phyloP scores from a whole-genome alignment of 2,113 vertebrate genomes.

The Vombatus ursinus region DNA sequence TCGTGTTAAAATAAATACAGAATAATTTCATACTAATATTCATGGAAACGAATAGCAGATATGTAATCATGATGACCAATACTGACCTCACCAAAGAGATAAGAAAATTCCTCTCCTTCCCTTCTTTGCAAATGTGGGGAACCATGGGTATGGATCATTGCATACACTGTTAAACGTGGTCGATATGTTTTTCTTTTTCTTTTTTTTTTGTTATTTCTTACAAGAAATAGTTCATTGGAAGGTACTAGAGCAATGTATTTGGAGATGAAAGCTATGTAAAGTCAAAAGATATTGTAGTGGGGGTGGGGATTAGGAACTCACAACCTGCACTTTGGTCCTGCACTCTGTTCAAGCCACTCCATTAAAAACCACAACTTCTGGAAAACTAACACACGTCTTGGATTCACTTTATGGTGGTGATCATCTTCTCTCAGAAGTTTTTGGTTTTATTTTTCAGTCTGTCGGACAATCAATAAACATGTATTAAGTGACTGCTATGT shows the following conservation, averaged over 20 bases:
- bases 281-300: neutral
- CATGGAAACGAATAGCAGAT: constrained; percentile 37
- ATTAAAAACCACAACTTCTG: too few species aligned
- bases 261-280: neutral
- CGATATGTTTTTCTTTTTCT: neutral
- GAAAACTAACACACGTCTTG: neutral
- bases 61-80: neutral
- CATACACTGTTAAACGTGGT: neutral
- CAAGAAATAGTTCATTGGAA: neutral
- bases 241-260: neutral
- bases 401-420: neutral
- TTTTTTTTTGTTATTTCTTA: neutral
- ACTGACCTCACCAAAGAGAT: neutral
- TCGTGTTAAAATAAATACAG: constrained; percentile 15
- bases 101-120: neutral
- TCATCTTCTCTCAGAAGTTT: neutral
- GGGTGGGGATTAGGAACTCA: neutral
- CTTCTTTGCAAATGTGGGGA: neutral
- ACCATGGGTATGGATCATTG: neutral
- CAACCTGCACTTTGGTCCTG: neutral
- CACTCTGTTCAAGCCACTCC: too few species aligned
- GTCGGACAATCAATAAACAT: neutral
- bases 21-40: constrained; percentile 12
- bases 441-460: neutral
- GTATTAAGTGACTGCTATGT: too few species aligned